Conservation (phyloP, 1,140 invertebrate genomes). For the Capitella teleta region DNA sequence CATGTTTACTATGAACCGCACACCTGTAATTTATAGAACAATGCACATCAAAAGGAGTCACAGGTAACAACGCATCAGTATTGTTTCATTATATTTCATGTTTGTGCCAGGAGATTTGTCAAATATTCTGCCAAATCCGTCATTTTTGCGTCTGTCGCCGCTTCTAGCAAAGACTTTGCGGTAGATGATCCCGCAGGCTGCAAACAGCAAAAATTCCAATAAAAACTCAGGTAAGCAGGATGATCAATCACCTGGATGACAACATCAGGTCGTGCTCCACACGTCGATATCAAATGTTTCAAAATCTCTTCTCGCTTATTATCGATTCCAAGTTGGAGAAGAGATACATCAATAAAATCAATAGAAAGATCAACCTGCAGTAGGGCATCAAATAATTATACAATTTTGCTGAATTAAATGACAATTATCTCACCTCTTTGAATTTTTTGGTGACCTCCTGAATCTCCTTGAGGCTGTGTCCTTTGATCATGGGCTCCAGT, state of each 20-base stretch:
- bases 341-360: not conserved
- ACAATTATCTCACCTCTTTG: not conserved
- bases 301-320: not conserved
- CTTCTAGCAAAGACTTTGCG: no score
- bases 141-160: no score
- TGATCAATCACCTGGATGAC: not conserved
- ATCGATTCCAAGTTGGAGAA: not conserved
- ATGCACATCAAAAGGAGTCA: no score
- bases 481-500: not conserved
- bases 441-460: not conserved
- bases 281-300: not conserved
- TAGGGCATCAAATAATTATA: not conserved
- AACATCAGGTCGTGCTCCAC: not conserved
- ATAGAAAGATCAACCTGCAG: not conserved
- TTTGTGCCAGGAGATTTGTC: no score
- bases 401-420: not conserved
- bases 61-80: no score
- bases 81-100: no score
- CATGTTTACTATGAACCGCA: no score
- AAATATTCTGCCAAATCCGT: no score
- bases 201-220: no score
- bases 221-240: no score
- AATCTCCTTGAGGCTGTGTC: not conserved
- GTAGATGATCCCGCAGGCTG: no score
- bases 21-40: no score